Evolutionary conservation across 2,888 invertebrate species (phyloP), one percentile per base, ranked within the genome.

Genomic region (Chloroclystis v-ata): DNA sequence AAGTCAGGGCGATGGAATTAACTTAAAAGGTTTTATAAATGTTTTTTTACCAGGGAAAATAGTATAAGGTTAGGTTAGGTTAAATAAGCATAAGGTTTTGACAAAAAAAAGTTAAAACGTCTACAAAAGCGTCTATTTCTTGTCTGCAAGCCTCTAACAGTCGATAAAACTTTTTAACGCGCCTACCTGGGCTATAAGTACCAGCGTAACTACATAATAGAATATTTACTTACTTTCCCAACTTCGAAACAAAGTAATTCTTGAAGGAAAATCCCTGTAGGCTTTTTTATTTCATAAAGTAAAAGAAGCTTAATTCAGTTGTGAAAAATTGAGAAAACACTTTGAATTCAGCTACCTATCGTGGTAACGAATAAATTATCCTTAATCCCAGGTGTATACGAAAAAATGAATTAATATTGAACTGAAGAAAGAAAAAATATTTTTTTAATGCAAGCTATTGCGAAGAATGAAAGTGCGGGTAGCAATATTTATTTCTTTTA

Each of bases 381-480:
- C 39, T 30, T 52, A 37, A 44, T 47, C 44, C 43, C 52, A 64
- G 58, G 24, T 51, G 52, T 57, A 63, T 58, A 61, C 53, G 60
- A 67, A 64, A 64, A 68, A 47, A 63, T 49, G 61, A 61, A 64
- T 65, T 65, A 69, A 69, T 74, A 63, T 69, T 65, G 60, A 63
- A 67, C 63, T 61, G 67, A 72, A 71, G 72, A 52, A 72, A 71
- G 72, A 59, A 62, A 65, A 55, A n/a, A 13, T 13, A 13, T 13
- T 16, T 14, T 33, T n/a, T 16, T 32, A 20, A 20, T n/a, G n/a
- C n/a, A n/a, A n/a, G n/a, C n/a, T n/a, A n/a, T n/a, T n/a, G n/a
- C n/a, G n/a, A n/a, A n/a, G n/a, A n/a, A n/a, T n/a, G n/a, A n/a
- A n/a, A n/a, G n/a, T n/a, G n/a, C n/a, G n/a, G n/a, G n/a, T n/a